Base-by-base conservation (phyloP, 2,797 vertebrate species). In the Pipistrellus nathusii region DNA sequence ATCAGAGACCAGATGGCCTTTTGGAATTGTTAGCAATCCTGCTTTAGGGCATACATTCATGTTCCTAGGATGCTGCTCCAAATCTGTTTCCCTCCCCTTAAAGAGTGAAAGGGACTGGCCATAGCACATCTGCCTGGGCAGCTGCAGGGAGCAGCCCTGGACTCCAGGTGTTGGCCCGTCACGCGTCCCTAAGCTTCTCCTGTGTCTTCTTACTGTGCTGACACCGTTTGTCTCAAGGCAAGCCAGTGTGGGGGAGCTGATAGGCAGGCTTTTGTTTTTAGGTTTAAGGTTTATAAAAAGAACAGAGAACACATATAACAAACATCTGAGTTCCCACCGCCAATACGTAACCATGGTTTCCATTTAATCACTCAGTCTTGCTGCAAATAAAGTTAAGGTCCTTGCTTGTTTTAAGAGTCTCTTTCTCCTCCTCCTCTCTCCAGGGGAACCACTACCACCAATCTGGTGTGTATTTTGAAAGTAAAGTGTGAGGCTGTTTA, bases 1-100 rank as follows among this genome's bases (percentile, higher is more conserved):
- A 89, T 80, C 64, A 75, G 75, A 90, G 89, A 51, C 55, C 57
- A 89, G 88, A 78, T 17, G 27, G 51, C 17, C 6, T 80, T 64
- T 73, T 41, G 68, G n/a, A 75, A 59, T 41, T 20, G 7, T 17
- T 57, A 62, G 44, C 23, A 15, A 57, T 30, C 21, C 27, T 51
- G n/a, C 20, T 59, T 69, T 72, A 38, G 32, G 15, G 46, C 48
- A 6, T 10, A 25, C 1, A 2, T 55, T 71, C 8, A 8, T 6
- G 0, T 78, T 85, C 38, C 41, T 14, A 38, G 23, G 38, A 44
- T 57, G 51, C 46, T n/a, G 38, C 23, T 14, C 1, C 2, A 27
- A 76, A 30, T 77, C 57, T 78, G 53, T 20, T 84, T 83, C 66
- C 30, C 8, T 93, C 23, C 9, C 30, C 21, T 59, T 53, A 27